Conservation (phyloP, 2,113 vertebrate species). For the Anser cygnoides region DNA sequence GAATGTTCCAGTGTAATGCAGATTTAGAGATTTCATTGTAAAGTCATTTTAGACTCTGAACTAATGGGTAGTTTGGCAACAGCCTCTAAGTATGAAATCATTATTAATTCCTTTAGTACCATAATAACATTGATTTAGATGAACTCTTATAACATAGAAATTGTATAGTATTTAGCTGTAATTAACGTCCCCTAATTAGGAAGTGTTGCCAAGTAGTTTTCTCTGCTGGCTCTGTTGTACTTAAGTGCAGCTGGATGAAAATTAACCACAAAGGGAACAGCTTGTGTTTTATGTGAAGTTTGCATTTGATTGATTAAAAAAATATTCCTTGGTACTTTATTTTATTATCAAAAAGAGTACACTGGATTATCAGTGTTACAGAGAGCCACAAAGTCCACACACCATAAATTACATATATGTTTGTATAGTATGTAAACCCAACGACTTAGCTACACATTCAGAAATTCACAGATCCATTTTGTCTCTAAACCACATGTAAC, state of each 20-base stretch:
- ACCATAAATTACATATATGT: background rate
- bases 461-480: constrained; percentile 43
- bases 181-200: constrained; percentile 81
- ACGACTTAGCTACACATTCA: background rate
- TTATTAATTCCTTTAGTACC: constrained; percentile 78
- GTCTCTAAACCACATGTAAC: background rate
- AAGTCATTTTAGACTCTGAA: constrained; percentile 64
- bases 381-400: constrained; percentile 39
- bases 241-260: constrained; percentile 80
- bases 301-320: constrained; percentile 78
- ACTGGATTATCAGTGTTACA: constrained; percentile 56
- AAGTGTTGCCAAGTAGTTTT: constrained; percentile 79
- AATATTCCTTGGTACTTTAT: constrained; percentile 71
- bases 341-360: constrained; percentile 67
- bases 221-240: constrained; percentile 77
- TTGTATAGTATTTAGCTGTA: constrained; percentile 79
- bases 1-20: background rate
- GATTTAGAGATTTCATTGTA: constrained; percentile 37
- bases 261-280: constrained; percentile 81
- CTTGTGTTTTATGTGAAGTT: constrained; percentile 80
- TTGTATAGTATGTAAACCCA: background rate
- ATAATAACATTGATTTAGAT: constrained; percentile 81
- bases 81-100: constrained; percentile 70
- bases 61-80: constrained; percentile 77
- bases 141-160: constrained; percentile 77